Base-by-base conservation (phyloP, 2,888 invertebrate genomes). In the Entomobrya proxima region DNA sequence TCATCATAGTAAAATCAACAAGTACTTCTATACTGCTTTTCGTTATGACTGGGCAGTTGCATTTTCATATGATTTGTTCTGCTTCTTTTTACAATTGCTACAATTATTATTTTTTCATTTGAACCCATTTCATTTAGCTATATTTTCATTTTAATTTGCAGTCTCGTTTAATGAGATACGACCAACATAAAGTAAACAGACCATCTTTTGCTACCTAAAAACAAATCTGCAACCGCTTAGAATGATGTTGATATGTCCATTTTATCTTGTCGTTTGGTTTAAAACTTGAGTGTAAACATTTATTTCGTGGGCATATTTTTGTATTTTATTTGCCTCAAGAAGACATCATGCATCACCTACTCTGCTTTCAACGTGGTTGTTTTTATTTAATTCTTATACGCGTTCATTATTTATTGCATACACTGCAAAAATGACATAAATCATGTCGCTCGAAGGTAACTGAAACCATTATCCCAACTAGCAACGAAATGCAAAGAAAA, bases 381-480 rank as follows among this genome's bases (percentile, higher is more conserved):
- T 72, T 72, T 24, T 47, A 21, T 9, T 47, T 30, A 47, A 27
- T 30, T 32, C n/a, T 30, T 47, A 3, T 27, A 30, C 30, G n/a
- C 40, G 61, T 50, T 50, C 82, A 75, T 75, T 55, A 77, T 61
- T 61, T 44, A 77, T 61, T 77, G 30, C 44, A 77, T 27, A 52
- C 50, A 30, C 52, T 77, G 55, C 55, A 77, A 50, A 83, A 82
- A 83, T 40, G 67, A 69, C 76, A 77, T 83, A 77, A 83, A 83
- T 83, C 83, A 83, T 64, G 83, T 52, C 55, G 76, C 83, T 40
- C 40, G 83, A 76, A 83, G 83, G 82, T 74, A 75, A 82, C 82
- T 50, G 82, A 58, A 64, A 64, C 64, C 61, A 82, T 75, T 82
- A 82, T 82, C 74, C 30, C 13, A 11, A 44, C 72, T 75, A 55